Conservation (phyloP, 37 sponge, comb jelly and placozoan genomes). For the Aplysina aerophoba region DNA sequence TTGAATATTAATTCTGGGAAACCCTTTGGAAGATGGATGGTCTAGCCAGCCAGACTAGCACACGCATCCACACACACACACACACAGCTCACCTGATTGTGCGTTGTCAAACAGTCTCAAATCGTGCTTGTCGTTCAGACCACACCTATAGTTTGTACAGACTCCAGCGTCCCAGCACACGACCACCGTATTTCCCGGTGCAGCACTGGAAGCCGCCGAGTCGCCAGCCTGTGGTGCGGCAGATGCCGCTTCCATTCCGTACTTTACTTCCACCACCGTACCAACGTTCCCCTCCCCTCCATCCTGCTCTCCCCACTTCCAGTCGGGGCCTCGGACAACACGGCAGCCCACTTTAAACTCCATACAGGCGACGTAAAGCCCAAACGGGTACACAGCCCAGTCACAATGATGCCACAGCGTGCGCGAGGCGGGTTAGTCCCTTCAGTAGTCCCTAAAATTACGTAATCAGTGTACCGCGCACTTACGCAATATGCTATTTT, state of each 20-base stretch:
- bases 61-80: too few relatives aligned
- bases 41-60: too few relatives aligned
- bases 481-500: background rate
- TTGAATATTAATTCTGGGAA: too few relatives aligned
- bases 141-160: conserved; percentile 75
- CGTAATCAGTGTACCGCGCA: background rate
- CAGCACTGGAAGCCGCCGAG: too few relatives aligned
- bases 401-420: background rate
- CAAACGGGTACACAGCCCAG: background rate
- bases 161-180: conserved; percentile 88
- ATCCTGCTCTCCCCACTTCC: conserved; percentile 86
- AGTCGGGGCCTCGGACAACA: conserved; percentile 88
- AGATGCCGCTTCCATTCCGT: background rate
- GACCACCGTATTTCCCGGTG: conserved; percentile 52
- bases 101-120: conserved; percentile 67
- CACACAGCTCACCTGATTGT: conserved; percentile 63
- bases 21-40: too few relatives aligned
- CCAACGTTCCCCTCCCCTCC: conserved; percentile 86
- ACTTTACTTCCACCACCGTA: conserved; percentile 72
- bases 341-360: conserved; percentile 55
- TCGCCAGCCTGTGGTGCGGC: background rate
- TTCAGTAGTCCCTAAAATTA: background rate
- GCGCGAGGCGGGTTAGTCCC: background rate
- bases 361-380: conserved; percentile 7
- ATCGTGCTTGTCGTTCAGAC: conserved; percentile 70